Conservation (phyloP, 2,113 vertebrate species). For the Corapipo altera region DNA sequence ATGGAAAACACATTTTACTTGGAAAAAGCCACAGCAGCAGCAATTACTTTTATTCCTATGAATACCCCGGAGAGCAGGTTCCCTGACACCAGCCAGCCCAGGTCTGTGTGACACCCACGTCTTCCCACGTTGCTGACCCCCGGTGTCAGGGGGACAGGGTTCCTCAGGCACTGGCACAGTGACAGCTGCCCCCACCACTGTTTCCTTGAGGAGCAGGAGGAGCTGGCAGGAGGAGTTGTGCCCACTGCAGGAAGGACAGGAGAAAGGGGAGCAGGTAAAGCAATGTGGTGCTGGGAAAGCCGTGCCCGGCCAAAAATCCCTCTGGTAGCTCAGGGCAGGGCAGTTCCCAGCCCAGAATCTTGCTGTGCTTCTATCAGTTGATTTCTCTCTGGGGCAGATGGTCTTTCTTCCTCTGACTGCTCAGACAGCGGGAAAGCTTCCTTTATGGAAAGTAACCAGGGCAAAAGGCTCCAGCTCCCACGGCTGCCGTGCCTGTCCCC, state of each 20-base stretch:
- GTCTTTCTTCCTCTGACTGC: not conserved
- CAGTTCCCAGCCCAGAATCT: not conserved
- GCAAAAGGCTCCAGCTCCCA: not conserved
- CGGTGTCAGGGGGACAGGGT: not conserved
- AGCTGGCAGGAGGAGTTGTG: not conserved
- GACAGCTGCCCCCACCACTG: accelerated
- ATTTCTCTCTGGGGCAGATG: not conserved
- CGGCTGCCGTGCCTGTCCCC: accelerated
- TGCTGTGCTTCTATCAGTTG: not conserved
- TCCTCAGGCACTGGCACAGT: not conserved
- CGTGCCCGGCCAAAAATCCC: not conserved
- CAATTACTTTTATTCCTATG: conserved; percentile 18
- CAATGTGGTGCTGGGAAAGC: not conserved
- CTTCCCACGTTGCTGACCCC: not conserved
- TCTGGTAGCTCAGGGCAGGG: not conserved
- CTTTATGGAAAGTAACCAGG: not conserved
- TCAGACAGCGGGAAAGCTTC: not conserved
- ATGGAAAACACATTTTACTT: not conserved
- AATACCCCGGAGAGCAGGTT: not conserved
- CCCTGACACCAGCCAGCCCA: not conserved
- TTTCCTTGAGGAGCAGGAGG: not conserved
- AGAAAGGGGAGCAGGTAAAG: not conserved
- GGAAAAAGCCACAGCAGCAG: not conserved
- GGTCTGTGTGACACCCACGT: not conserved
- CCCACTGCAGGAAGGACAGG: not conserved